A percentile compares a stretch with the other conserved stretches of the same genome.
phyloP scores from a whole-genome alignment of 2,113 vertebrate species.

The Acinonyx jubatus region DNA sequence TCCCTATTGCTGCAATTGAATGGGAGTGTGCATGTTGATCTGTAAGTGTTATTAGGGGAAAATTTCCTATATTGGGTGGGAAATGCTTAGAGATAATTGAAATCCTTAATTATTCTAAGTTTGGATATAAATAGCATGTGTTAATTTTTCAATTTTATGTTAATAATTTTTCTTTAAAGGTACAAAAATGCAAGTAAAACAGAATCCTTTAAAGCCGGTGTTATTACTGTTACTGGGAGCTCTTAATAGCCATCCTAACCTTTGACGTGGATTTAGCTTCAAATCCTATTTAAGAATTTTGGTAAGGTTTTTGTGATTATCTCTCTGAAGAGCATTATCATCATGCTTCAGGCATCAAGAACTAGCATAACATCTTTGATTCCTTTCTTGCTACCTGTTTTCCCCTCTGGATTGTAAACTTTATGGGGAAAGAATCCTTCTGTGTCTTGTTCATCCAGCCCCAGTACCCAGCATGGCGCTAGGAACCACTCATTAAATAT shows the following conservation, averaged over 20 bases:
- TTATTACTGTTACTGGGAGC: not conserved
- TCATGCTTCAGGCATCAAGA: not conserved
- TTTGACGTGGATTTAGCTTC: not conserved
- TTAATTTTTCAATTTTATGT: not conserved
- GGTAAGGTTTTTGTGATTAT: not conserved
- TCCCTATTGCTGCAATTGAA: rapidly evolving
- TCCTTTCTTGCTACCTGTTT: not conserved
- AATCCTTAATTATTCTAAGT: not conserved
- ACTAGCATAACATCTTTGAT: not conserved
- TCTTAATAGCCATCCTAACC: not conserved
- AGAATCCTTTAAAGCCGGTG: not conserved
- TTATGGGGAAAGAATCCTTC: not conserved
- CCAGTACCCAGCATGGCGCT: not conserved
- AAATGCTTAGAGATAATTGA: not conserved
- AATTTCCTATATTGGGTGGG: not conserved
- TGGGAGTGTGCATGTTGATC: not conserved
- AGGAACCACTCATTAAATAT: not conserved
- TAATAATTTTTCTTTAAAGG: not conserved
- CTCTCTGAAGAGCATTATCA: not conserved
- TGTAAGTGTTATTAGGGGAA: not conserved
- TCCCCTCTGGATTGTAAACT: not conserved
- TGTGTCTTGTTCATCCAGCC: not conserved
- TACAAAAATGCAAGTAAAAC: not conserved
- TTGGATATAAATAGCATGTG: not conserved
- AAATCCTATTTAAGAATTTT: not conserved